Conservation (phyloP, 2,113 vertebrate genomes). For the Xenopus borealis region DNA sequence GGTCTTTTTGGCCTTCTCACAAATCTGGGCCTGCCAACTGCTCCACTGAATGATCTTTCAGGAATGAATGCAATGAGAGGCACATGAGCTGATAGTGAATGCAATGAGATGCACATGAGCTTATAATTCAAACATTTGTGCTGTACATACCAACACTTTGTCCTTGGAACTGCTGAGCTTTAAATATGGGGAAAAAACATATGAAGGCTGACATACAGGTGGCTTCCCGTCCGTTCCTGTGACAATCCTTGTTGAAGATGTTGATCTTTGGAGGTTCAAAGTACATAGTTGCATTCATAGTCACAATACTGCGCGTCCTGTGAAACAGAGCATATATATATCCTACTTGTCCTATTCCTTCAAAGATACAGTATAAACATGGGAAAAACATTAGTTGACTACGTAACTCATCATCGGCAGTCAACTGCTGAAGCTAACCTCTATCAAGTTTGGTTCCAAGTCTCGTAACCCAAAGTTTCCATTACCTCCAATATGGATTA, state of each 20-base stretch:
- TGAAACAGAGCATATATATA: rapidly evolving
- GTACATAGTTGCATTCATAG: constrained; percentile 73
- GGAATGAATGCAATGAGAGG: no score
- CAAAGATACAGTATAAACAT: neutral
- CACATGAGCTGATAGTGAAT: no score
- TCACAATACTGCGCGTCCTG: constrained; percentile 88
- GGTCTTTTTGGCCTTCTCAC: no score
- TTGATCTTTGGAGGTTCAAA: constrained; percentile 93
- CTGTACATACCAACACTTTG: constrained; percentile 74
- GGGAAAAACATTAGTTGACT: neutral
- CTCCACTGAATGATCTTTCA: no score
- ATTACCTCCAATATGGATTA: no score
- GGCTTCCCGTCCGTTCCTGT: constrained; percentile 81
- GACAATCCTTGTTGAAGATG: constrained; percentile 93
- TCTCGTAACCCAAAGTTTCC: no score
- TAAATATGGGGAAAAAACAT: constrained; percentile 84
- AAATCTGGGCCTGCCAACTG: no score
- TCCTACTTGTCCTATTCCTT: neutral
- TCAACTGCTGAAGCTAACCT: neutral
- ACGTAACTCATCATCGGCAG: neutral
- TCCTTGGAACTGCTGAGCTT: constrained; percentile 69
- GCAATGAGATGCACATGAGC: no score
- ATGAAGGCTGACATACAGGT: constrained; percentile 87
- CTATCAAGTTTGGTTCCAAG: no score
- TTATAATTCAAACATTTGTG: no score